phyloP scores from a whole-genome alignment of 2,113 vertebrate genomes.

The Plectropomus leopardus region DNA sequence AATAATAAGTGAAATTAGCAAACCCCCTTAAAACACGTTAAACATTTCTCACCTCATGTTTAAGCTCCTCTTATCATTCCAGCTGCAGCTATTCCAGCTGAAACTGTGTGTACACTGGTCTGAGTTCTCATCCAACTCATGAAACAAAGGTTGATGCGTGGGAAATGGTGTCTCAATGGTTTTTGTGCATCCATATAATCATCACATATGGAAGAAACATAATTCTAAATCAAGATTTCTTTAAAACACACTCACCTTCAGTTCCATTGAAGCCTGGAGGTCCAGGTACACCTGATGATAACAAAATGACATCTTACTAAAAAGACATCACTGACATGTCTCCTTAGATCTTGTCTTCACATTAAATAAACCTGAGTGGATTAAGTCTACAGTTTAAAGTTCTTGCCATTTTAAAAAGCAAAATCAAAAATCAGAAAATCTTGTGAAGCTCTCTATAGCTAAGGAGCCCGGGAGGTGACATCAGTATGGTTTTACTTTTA shows the following conservation, averaged over 20 bases:
- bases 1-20: too few relatives aligned
- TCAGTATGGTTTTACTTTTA: too few relatives aligned
- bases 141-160: not conserved
- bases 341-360: not conserved
- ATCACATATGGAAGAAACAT: not conserved
- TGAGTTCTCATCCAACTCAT: too few relatives aligned
- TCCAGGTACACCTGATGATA: conserved; percentile 16
- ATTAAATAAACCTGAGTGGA: not conserved
- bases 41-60: not conserved
- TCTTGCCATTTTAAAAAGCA: not conserved
- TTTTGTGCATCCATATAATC: not conserved
- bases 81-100: not conserved
- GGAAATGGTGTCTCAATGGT: not conserved
- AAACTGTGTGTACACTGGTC: not conserved
- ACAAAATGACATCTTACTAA: not conserved
- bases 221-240: not conserved
- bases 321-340: not conserved
- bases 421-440: not conserved
- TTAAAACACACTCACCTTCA: conserved; percentile 23
- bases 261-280: conserved; percentile 20
- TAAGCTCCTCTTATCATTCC: not conserved
- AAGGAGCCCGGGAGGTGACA: too few relatives aligned
- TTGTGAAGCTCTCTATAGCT: too few relatives aligned
- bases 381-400: not conserved
- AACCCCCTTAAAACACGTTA: too few relatives aligned